Conservation (phyloP, 1,140 invertebrate species). For the Camponotus vicinus region DNA sequence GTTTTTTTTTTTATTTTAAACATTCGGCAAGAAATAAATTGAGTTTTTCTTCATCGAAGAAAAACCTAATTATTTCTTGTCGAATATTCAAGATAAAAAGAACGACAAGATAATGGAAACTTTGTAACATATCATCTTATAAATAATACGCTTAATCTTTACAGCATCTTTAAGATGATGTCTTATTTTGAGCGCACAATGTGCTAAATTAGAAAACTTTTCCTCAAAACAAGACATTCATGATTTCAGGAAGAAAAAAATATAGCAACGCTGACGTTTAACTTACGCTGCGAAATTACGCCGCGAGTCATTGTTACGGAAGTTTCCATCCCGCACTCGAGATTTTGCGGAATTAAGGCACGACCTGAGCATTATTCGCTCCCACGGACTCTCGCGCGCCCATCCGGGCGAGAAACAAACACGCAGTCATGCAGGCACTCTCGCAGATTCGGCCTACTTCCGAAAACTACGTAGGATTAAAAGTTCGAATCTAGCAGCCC, state of each 20-base stretch:
- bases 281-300: slow-evolving; percentile 40
- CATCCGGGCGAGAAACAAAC: slow-evolving; percentile 31
- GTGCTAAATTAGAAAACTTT: slow-evolving; percentile 11
- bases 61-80: neutral
- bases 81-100: neutral
- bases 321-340: slow-evolving; percentile 33
- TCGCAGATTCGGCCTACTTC: slow-evolving; percentile 40
- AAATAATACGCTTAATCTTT: slow-evolving; percentile 18
- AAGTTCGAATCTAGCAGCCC: slow-evolving; percentile 13
- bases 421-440: slow-evolving; percentile 44
- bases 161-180: neutral
- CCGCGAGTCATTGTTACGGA: slow-evolving; percentile 39
- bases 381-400: slow-evolving; percentile 34
- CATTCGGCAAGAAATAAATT: too few species aligned
- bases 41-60: neutral
- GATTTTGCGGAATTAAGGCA: slow-evolving; percentile 56
- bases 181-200: neutral
- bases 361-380: slow-evolving; percentile 42
- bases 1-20: neutral
- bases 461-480: slow-evolving; percentile 16
- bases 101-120: neutral
- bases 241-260: neutral
- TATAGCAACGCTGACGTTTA: slow-evolving; percentile 19
- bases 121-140: neutral
- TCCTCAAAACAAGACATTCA: neutral